Conservation (phyloP, 2,113 vertebrate species). For the Oxyura jamaicensis region DNA sequence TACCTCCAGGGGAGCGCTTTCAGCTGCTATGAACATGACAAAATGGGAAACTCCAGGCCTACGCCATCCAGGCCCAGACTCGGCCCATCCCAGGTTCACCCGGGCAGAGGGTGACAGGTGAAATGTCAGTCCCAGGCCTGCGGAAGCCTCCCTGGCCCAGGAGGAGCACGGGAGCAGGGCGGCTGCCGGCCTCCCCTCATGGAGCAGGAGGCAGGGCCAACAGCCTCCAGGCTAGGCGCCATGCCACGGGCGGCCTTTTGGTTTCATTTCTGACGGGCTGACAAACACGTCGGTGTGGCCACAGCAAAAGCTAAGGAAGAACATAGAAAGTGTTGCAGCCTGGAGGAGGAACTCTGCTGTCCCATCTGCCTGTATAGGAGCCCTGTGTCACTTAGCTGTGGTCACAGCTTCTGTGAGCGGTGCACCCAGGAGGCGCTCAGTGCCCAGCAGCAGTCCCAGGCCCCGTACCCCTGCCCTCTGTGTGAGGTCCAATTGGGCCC, state of each 20-base stretch:
- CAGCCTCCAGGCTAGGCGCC: fast-evolving
- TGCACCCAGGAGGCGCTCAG: conserved; percentile 3
- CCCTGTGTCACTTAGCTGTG: conserved; percentile 56
- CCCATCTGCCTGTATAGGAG: conserved; percentile 37
- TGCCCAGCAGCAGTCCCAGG: not conserved
- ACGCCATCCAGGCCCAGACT: not conserved
- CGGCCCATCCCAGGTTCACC: not conserved
- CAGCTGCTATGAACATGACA: not conserved
- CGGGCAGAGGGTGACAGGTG: not conserved
- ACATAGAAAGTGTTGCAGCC: fast-evolving
- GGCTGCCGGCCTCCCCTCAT: not conserved
- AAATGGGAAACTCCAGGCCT: not conserved
- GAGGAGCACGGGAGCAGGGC: too few relatives aligned
- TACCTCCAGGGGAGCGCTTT: not conserved
- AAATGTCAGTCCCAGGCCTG: fast-evolving
- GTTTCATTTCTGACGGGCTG: not conserved
- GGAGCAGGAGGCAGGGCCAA: not conserved
- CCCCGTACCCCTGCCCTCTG: conserved; percentile 63
- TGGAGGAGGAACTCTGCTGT: conserved; percentile 63
- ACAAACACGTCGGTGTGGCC: fast-evolving
- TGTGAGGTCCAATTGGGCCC: conserved; percentile 61
- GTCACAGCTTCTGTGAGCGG: conserved; percentile 68
- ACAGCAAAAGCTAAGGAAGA: not conserved
- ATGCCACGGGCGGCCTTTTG: fast-evolving
- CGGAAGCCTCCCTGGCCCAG: not conserved